These are phyloP conservation scores for Polydrusus tereticollis DNA, from an alignment of 2,888 invertebrate genomes.

Conservation along the genomic window DNA sequence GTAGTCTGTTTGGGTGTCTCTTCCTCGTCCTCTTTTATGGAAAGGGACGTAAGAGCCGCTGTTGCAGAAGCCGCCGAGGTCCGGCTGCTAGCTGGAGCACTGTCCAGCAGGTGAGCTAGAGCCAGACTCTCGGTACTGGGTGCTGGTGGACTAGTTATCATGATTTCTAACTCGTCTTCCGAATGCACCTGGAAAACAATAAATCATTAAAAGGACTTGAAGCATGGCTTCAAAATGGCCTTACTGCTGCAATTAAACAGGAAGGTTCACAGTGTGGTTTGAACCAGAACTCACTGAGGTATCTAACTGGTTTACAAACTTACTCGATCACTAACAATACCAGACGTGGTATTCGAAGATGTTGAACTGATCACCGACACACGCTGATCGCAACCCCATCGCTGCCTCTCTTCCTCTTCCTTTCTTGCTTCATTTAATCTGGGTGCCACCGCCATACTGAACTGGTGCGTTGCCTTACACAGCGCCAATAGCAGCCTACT, in stretches of 20 bases:
- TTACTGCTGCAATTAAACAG: too few species aligned
- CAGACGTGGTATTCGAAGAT: slow-evolving; percentile 97
- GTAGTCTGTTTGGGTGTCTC: slow-evolving; percentile 67
- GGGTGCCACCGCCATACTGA: slow-evolving; percentile 92
- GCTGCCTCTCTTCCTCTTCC: slow-evolving; percentile 82
- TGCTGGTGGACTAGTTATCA: slow-evolving; percentile 87
- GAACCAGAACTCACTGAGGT: too few species aligned
- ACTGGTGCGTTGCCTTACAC: slow-evolving; percentile 87
- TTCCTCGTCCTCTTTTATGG: slow-evolving; percentile 63
- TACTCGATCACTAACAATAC: slow-evolving; percentile 93
- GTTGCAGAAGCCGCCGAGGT: slow-evolving; percentile 70
- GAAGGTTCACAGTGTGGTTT: too few species aligned
- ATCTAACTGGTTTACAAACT: slow-evolving; percentile 18
- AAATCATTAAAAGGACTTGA: slow-evolving; percentile 60
- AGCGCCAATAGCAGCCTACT: slow-evolving; percentile 82
- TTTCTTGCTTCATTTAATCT: slow-evolving; percentile 85
- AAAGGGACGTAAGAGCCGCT: slow-evolving; percentile 66
- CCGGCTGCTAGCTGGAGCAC: slow-evolving; percentile 72
- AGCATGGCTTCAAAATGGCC: neutral
- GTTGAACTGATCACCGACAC: slow-evolving; percentile 80
- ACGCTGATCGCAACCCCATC: slow-evolving; percentile 66
- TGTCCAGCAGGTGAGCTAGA: slow-evolving; percentile 81
- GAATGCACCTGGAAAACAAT: slow-evolving; percentile 73
- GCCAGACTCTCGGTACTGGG: slow-evolving; percentile 89
- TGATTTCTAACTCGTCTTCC: slow-evolving; percentile 92